These are phyloP conservation scores for Dynastes maya DNA, from an alignment of 2,888 invertebrate genomes.

Conservation along the genomic window DNA sequence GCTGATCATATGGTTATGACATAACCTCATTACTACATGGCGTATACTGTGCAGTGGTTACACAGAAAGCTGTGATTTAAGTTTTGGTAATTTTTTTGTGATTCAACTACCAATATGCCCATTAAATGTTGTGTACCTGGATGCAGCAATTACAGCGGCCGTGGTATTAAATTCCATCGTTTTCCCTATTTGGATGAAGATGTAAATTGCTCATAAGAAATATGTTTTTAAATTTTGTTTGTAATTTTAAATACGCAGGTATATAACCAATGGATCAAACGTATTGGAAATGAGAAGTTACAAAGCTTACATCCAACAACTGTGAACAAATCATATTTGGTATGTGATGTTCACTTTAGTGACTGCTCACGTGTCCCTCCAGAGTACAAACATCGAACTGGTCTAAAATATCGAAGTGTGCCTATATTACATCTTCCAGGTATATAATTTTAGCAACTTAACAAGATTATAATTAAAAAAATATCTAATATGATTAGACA, in stretches of 20 bases:
- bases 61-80: background rate
- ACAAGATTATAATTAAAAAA: background rate
- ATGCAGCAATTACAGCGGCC: background rate
- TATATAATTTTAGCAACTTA: conserved; percentile 2
- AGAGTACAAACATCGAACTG: background rate
- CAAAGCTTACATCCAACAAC: background rate
- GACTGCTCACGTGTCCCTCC: background rate
- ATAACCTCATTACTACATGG: too few relatives aligned
- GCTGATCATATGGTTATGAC: too few relatives aligned
- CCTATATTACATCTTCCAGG: background rate
- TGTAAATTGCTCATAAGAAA: background rate
- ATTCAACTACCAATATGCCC: background rate
- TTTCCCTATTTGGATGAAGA: background rate
- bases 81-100: background rate
- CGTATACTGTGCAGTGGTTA: too few relatives aligned
- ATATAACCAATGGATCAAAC: background rate
- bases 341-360: conserved; percentile 4
- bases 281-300: background rate
- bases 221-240: background rate
- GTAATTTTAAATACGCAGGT: background rate
- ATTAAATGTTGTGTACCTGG: background rate
- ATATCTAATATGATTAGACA: too few relatives aligned
- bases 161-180: background rate
- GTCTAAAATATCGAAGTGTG: background rate
- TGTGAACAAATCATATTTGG: background rate